Base-by-base conservation (phyloP, 2,113 vertebrate species). In the Sinocyclocheilus maitianheensis region DNA sequence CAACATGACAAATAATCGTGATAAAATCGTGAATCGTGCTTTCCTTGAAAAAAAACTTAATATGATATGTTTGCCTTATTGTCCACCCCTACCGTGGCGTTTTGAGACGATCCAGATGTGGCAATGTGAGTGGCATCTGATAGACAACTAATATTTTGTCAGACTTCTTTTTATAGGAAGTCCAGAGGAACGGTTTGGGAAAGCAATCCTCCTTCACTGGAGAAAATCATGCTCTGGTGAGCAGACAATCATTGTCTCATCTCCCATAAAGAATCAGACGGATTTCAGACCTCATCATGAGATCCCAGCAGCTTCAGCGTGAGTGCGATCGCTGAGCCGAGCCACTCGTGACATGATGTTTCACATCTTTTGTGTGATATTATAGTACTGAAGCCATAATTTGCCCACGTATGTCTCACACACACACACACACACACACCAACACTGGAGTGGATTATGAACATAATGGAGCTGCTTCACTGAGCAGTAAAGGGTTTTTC, bases 401-500 rank as follows among this genome's bases (percentile, higher is more conserved):
- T 80, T 80, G 58, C 34, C 58, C 22, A 24, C 12, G 34, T 43
- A 14, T 72, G 51, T 34, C 82, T 8, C 60, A 63, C 76, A 74
- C 24, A 24, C 65, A 4, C 12, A 65, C 62, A 40, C 20, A 40
- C 20, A 74, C 37, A 74, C 26, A 53, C 14, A 40, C 30, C 22
- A 9, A 58, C 12, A 71, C n/a, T 69, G 94, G 95, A 96, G 94
- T 89, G 69, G 88, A 94, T 96, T 96, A 94, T 94, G 94, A 95
- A 94, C 95, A 95, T 95, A 95, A 93, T 94, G 96, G 96, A 12
- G 92, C 93, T 94, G 96, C 95, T 96, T 96, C 95, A 95, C 95
- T 96, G 96, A 97, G 95, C 96, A 96, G 96, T 96, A 96, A 95
- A 96, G 95, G 80, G 34, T 46, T 96, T 97, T 93, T 91, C 96